phyloP scores from a whole-genome alignment of 2,888 invertebrate genomes.

The Enoplolaimus lenunculus region DNA sequence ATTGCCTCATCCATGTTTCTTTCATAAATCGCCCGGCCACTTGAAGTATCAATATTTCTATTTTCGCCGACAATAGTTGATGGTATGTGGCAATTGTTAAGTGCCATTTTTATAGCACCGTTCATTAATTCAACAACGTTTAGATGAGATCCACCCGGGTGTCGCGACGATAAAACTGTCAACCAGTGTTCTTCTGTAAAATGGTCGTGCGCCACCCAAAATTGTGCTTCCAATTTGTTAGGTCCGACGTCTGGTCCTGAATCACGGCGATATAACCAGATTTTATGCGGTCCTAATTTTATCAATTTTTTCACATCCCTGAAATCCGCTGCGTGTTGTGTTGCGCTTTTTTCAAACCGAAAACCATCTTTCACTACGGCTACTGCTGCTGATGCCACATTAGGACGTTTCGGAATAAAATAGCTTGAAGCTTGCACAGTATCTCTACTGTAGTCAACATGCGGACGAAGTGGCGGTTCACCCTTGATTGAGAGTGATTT shows the following conservation, averaged over 20 bases:
- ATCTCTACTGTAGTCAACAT: neutral
- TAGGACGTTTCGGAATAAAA: neutral
- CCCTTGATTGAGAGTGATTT: neutral
- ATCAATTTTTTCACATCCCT: neutral
- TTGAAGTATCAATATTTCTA: neutral
- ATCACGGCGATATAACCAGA: neutral
- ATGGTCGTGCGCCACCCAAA: neutral
- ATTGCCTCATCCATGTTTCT: neutral
- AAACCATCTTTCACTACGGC: neutral
- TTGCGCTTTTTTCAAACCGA: neutral
- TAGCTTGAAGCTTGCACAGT: neutral
- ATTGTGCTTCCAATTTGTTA: neutral
- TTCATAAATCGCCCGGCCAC: neutral
- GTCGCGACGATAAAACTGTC: neutral
- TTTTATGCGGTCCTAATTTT: neutral
- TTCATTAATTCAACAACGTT: neutral
- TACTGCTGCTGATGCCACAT: neutral
- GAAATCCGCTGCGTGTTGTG: neutral
- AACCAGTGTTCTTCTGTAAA: neutral
- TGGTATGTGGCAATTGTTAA: neutral
- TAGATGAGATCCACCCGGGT: neutral
- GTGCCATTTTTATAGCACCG: neutral
- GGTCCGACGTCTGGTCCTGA: neutral
- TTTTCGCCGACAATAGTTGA: neutral
- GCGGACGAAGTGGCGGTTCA: neutral